phyloP scores from a whole-genome alignment of 2,113 vertebrate species.

The Spermophilus dauricus region DNA sequence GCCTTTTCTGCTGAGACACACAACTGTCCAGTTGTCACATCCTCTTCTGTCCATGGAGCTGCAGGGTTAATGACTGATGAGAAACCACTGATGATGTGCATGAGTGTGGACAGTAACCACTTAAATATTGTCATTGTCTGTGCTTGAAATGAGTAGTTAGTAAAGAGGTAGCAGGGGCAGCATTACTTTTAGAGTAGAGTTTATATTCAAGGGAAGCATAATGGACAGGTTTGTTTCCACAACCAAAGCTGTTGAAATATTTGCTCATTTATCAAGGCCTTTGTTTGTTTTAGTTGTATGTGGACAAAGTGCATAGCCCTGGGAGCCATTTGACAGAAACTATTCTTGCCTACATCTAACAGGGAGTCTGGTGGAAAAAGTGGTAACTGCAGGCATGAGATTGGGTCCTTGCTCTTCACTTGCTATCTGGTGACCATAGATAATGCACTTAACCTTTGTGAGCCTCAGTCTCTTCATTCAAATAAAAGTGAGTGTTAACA shows the following conservation, averaged over 20 bases:
- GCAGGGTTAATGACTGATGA: background rate
- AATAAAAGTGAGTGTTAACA: constrained; percentile 31
- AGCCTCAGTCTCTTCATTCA: background rate
- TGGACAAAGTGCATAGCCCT: background rate
- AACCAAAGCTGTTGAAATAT: background rate
- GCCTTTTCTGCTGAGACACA: background rate
- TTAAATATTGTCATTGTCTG: background rate
- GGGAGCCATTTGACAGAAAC: background rate
- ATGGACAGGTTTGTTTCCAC: background rate
- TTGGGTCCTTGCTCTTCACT: background rate
- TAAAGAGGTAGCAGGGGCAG: background rate
- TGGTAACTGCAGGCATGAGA: background rate
- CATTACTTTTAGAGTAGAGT: background rate
- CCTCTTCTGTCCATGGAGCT: background rate
- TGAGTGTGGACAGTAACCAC: background rate
- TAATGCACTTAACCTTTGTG: constrained; percentile 33
- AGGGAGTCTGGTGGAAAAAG: background rate
- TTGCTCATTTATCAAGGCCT: background rate
- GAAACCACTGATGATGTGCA: background rate
- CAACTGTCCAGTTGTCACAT: background rate
- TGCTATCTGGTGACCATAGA: background rate
- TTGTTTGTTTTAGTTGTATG: constrained; percentile 7
- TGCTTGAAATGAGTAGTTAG: background rate
- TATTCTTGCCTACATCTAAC: background rate
- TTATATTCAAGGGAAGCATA: background rate